Conservation (phyloP, 2,113 vertebrate species). For the Dipodomys merriami region DNA sequence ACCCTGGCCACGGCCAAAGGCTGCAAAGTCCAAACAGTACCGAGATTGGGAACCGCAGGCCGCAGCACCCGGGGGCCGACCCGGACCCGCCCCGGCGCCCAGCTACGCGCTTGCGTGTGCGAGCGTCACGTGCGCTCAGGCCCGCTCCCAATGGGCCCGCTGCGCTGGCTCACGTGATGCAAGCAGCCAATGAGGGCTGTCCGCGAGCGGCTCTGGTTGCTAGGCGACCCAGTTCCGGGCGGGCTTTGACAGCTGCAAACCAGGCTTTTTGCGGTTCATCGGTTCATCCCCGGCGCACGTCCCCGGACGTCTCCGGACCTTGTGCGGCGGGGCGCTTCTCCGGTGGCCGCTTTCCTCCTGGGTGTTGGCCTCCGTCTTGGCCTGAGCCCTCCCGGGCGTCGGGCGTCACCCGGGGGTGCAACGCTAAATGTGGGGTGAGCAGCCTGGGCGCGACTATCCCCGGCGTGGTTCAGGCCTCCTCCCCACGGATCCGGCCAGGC, state of each 20-base stretch:
- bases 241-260: too few species aligned
- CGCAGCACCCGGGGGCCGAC: too few species aligned
- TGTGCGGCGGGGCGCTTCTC: too few species aligned
- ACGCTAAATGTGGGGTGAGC: background rate
- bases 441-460: background rate
- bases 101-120: background rate
- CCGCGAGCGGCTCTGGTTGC: slow-evolving; percentile 14
- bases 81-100: too few species aligned
- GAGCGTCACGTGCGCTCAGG: background rate
- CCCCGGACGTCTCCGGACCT: too few species aligned
- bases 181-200: background rate
- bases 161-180: background rate
- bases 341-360: too few species aligned
- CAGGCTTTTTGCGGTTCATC: too few species aligned
- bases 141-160: rapidly evolving
- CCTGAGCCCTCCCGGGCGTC: background rate
- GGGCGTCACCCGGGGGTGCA: too few species aligned
- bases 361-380: background rate
- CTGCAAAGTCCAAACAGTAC: too few species aligned
- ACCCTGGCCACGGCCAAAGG: too few species aligned
- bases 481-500: background rate
- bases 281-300: too few species aligned
- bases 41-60: too few species aligned
- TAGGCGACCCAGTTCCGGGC: background rate
- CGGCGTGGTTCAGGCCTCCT: background rate